Evolutionary conservation across 2,797 vertebrate species (phyloP), one percentile per base, ranked within the genome.

Genomic region (Tokudaia tokunoshimensis): DNA sequence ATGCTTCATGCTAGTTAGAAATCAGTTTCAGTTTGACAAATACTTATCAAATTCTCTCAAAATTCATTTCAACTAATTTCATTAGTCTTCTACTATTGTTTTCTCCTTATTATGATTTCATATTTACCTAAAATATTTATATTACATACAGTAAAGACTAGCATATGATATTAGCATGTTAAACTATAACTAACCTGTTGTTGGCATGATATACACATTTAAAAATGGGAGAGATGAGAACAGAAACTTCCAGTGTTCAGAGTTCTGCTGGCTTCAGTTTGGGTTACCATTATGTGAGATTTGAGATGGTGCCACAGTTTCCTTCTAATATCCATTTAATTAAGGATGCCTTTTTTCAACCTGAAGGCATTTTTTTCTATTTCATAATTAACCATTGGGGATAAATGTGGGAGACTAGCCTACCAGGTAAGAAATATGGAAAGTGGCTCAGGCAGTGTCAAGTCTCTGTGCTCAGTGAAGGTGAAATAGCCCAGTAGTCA

Each of bases 41-140:
- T 90, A 72, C 83, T 91, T 94, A 81, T 89, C 44, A 92, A 14
- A 80, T 84, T 93, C n/a, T 90, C 76, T 96, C 29, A 87, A 87
- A 88, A 80, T 76, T 57, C 61, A 37, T 70, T 75, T 86, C 17
- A 80, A 26, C 86, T 87, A 44, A 20, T 92, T 95, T 92, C 67
- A 31, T 95, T 89, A 10, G 14, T 67, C 79, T 72, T 87, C 8
- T n/a, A 55, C 8, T 67, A 92, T 92, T 75, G 10, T 37, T n/a
- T 79, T 84, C 41, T 95, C 29, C 37, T 91, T 57, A 19, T 31
- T 50, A 63, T 88, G 59, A 96, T 57, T 94, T 93, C 57, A 91
- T 88, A 76, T 89, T 95, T 84, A 81, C 65, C 91, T 87, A 92
- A 74, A 93, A 61, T 50, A 31, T 61, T 26, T 78, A 11, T 22